These are phyloP conservation scores for Meandrina meandrites DNA, from an alignment of 92 coral and sea anemone species.

Conservation along the genomic window DNA sequence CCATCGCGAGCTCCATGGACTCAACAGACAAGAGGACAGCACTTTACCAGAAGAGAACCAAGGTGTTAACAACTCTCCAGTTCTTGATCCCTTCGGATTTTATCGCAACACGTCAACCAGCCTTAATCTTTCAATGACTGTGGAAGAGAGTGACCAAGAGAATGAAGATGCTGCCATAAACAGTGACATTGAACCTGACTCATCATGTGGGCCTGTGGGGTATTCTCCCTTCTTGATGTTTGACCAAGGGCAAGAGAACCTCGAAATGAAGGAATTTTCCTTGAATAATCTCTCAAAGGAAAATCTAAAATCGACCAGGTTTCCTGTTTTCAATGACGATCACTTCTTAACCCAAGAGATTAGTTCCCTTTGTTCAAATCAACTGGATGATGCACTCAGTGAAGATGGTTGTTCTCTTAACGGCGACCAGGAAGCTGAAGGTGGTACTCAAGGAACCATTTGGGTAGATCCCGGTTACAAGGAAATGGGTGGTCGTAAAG, in stretches of 20 bases:
- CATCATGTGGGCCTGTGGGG: background rate
- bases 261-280: constrained; percentile 22
- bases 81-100: background rate
- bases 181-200: background rate
- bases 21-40: background rate
- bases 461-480: background rate
- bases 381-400: background rate
- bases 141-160: constrained; percentile 6
- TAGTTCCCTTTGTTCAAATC: constrained; percentile 2
- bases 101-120: background rate
- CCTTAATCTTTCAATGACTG: background rate
- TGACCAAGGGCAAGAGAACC: constrained; percentile 25
- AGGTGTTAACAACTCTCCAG: background rate
- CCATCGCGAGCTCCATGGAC: background rate
- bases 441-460: background rate
- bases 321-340: constrained; percentile 27
- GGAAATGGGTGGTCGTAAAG: constrained; percentile 9
- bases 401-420: constrained; percentile 19
- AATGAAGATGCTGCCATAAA: background rate
- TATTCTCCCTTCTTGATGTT: background rate
- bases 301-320: constrained; percentile 5
- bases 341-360: background rate
- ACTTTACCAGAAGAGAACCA: background rate
- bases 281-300: constrained; percentile 44
- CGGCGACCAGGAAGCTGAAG: background rate